A percentile compares a stretch with the other conserved stretches of the same genome.
Conservation (phyloP, 1,140 invertebrate species). For the Apis cerana region DNA sequence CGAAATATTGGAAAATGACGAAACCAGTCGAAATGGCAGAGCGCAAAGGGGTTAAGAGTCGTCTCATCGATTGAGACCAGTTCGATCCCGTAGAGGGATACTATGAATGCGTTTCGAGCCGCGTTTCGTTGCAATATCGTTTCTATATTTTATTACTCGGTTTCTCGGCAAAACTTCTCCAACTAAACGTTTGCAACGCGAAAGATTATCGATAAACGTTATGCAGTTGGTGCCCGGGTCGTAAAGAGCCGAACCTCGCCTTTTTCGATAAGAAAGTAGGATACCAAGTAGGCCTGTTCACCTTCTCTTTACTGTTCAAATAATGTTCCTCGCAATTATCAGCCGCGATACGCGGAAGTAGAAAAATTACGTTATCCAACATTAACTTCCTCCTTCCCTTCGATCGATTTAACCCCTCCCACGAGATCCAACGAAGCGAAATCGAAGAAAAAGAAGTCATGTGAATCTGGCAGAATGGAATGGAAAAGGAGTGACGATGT, state of each 20-base stretch:
- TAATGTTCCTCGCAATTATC: neutral
- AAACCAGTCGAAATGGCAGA: too few relatives aligned
- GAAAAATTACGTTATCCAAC: too few relatives aligned
- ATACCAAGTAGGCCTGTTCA: neutral
- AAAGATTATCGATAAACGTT: slow-evolving; percentile 8
- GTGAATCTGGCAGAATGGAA: too few relatives aligned
- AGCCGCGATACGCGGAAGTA: too few relatives aligned
- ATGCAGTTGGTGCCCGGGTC: neutral
- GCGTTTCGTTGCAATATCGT: neutral
- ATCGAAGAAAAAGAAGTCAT: too few relatives aligned
- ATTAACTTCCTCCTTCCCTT: too few relatives aligned
- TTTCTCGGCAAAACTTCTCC: too few relatives aligned
- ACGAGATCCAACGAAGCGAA: too few relatives aligned
- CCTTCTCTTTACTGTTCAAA: neutral
- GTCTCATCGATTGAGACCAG: neutral
- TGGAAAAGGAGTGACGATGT: too few relatives aligned
- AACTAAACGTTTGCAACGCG: neutral
- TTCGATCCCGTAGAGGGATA: too few relatives aligned
- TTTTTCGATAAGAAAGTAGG: slow-evolving; percentile 28
- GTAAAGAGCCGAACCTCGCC: neutral
- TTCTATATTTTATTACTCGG: neutral
- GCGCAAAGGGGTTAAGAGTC: neutral
- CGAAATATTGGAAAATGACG: too few relatives aligned
- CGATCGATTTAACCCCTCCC: too few relatives aligned
- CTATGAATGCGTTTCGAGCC: neutral